These are phyloP conservation scores for Metalampra italica DNA, from an alignment of 2,888 invertebrate species.

Conservation along the genomic window DNA sequence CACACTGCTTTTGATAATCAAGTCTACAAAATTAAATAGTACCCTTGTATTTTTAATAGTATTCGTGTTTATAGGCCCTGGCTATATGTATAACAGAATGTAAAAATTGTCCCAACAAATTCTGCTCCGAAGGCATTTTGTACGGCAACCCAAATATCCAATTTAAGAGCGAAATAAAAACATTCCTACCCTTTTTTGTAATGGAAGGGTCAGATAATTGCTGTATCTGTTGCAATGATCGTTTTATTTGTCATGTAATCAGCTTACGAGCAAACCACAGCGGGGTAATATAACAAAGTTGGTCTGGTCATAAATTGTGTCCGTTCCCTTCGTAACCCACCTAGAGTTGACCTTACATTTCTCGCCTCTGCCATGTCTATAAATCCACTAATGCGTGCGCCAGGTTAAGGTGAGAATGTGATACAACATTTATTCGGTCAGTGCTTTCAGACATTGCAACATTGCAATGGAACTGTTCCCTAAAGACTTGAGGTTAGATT, in stretches of 20 bases:
- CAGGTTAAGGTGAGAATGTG: not conserved
- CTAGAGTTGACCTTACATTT: conserved; percentile 4
- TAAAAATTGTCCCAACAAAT: not conserved
- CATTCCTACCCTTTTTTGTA: not conserved
- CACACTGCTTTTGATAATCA: no score
- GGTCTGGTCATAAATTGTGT: not conserved
- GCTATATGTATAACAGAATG: not conserved
- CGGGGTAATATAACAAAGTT: conserved; percentile 2
- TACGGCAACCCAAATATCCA: not conserved
- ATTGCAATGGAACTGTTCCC: no score
- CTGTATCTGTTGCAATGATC: conserved; percentile 3
- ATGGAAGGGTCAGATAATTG: conserved; percentile 3
- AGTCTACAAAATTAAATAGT: no score
- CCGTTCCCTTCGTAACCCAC: not conserved
- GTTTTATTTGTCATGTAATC: conserved; percentile 2
- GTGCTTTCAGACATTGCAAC: not conserved
- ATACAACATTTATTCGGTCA: conserved; percentile 1
- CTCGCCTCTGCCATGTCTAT: conserved; percentile 4
- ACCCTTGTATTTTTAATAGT: no score
- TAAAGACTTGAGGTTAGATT: no score
- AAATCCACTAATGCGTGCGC: conserved; percentile 5
- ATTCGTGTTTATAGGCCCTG: no score
- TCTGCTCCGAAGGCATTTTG: no score
- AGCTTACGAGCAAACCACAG: not conserved
- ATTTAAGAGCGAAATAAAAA: not conserved